Base-by-base conservation (phyloP, 2,797 vertebrate species). In the Gallinago stenura region DNA sequence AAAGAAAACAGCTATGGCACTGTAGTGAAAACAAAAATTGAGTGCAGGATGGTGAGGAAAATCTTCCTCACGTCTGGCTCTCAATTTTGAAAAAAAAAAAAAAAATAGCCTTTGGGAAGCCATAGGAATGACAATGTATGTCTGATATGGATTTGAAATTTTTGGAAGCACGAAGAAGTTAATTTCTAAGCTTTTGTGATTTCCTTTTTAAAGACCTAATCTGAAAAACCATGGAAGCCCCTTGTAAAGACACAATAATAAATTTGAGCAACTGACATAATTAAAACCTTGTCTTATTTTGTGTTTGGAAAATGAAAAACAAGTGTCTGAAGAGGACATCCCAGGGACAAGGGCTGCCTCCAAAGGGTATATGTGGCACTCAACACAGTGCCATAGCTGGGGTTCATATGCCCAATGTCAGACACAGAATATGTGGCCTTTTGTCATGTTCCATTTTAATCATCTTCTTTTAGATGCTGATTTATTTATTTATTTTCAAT, bases 381-480 rank as follows among this genome's bases (percentile, higher is more conserved):
- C 0, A 2, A 50, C 72, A 46, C 26, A 11, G 41, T 46, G 62
- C 58, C 66, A 43, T 18, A 30, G 43, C 70, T 56, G 58, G 62
- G 54, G 24, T 46, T 62, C 50, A 81, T 39, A 2, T 31, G 39
- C 53, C 18, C 69, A 53, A 0, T 68, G 53, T 91, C 85, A 91
- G 60, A 22, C 21, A 33, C 46, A 73, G 33, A 83, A 12, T 53
- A 7, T 24, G 24, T 75, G 87, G 35, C 65, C 18, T 87, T 87
- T 76, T 89, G 58, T 94, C 75, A 17, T 31, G 45, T 79, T 48
- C 48, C 28, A 46, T 83, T 95, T 94, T 65, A 26, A 60, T 89
- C 18, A 78, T 9, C 41, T 41, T 58, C 50, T 43, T 78, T 81
- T 56, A 33, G 77, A 48, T 3, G 15, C 31, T 73, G 18, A 0